A percentile compares a stretch with the other conserved stretches of the same genome.
phyloP scores from a whole-genome alignment of 1,140 invertebrate species.

The Drosophila teissieri region DNA sequence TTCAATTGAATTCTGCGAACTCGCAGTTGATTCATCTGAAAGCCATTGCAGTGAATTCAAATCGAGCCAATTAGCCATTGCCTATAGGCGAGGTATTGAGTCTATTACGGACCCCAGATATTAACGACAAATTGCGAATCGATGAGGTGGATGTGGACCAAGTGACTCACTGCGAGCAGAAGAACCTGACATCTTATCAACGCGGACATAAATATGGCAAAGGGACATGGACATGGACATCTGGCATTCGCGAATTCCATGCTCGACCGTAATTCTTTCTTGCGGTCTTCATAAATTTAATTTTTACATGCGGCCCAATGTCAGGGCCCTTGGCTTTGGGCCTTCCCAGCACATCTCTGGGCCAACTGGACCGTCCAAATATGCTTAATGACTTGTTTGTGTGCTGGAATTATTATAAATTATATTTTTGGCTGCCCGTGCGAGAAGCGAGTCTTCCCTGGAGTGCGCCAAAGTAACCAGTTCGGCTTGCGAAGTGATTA shows the following conservation, averaged over 20 bases:
- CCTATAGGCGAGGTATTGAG: conserved; percentile 5
- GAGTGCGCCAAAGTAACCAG: conserved; percentile 30
- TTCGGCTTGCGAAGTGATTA: conserved; percentile 51
- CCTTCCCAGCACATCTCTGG: conserved; percentile 1
- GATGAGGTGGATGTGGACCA: conserved; percentile 33
- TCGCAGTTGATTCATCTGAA: conserved; percentile 52
- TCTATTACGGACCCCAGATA: conserved; percentile 40
- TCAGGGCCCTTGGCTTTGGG: conserved; percentile 29
- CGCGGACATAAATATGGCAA: conserved; percentile 66
- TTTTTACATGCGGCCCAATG: conserved; percentile 61
- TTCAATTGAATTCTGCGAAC: conserved; percentile 61
- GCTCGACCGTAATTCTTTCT: conserved; percentile 67
- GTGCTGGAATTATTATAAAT: conserved; percentile 78
- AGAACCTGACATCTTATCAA: conserved; percentile 66
- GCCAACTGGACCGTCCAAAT: conserved; percentile 39
- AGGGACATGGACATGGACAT: conserved; percentile 32
- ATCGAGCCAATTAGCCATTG: conserved; percentile 34
- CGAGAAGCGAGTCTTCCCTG: conserved; percentile 9
- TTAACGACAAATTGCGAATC: conserved; percentile 60
- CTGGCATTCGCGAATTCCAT: conserved; percentile 23
- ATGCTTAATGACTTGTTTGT: conserved; percentile 78
- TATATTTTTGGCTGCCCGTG: conserved; percentile 57
- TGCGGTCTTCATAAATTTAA: conserved; percentile 80
- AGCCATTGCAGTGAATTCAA: conserved; percentile 48
- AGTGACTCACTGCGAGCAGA: conserved; percentile 58